Conservation (phyloP, 1,140 invertebrate genomes). For the Hylaeus anthracinus region DNA sequence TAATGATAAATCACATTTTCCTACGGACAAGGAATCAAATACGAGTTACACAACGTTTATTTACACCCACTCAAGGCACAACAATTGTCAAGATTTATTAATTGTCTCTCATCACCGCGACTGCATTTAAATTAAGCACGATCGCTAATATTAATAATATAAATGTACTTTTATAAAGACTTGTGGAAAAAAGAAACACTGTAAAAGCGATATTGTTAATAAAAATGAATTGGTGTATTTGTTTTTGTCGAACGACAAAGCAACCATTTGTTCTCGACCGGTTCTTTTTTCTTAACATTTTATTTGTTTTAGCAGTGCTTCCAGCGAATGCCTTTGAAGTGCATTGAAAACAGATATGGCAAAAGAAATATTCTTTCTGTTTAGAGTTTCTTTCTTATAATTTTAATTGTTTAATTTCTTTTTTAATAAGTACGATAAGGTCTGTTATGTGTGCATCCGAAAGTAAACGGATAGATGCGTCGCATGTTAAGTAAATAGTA, state of each 20-base stretch:
- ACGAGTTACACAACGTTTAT: slow-evolving; percentile 23
- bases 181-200: slow-evolving; percentile 38
- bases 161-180: slow-evolving; percentile 47
- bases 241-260: not conserved
- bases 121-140: slow-evolving; percentile 21
- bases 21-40: slow-evolving; percentile 15
- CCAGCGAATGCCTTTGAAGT: slow-evolving; percentile 41
- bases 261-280: not conserved
- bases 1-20: slow-evolving; percentile 39
- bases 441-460: not conserved
- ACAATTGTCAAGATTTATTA: not conserved
- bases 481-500: slow-evolving; percentile 13
- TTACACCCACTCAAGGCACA: slow-evolving; percentile 10
- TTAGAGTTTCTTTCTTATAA: not conserved
- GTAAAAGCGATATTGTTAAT: slow-evolving; percentile 54
- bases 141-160: slow-evolving; percentile 24
- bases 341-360: slow-evolving; percentile 34
- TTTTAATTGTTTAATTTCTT: slow-evolving; percentile 24
- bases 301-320: not conserved
- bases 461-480: not conserved
- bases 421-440: not conserved
- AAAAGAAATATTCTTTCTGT: slow-evolving; percentile 4
- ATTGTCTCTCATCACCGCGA: not conserved
- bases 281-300: not conserved
- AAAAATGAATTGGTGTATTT: slow-evolving; percentile 41